Evolutionary conservation across 2,797 vertebrate genomes (phyloP).

Genomic region (Malurus leucopterus): DNA sequence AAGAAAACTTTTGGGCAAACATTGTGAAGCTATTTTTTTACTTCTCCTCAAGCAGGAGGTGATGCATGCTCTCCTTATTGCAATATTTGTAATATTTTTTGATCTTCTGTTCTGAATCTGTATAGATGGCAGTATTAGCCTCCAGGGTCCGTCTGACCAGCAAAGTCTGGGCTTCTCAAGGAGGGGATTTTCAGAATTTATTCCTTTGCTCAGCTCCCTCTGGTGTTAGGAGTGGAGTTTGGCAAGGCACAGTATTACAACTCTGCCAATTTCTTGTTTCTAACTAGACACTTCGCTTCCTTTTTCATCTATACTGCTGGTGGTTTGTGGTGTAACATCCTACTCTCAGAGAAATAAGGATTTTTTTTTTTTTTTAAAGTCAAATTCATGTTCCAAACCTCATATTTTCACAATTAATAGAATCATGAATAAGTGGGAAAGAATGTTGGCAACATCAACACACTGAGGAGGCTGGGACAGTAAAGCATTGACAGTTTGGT

Average conservation of each 20-base stretch:
- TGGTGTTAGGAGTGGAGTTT: not conserved
- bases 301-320: not conserved
- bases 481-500: not conserved
- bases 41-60: not conserved
- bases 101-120: not conserved
- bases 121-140: not conserved
- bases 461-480: not conserved
- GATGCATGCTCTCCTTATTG: not conserved
- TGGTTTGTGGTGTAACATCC: not conserved
- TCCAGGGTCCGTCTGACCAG: fast-evolving
- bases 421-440: not conserved
- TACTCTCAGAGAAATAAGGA: not conserved
- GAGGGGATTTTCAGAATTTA: not conserved
- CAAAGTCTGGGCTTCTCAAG: fast-evolving
- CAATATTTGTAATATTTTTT: not conserved
- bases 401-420: not conserved
- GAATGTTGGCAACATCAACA: not conserved
- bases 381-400: not conserved
- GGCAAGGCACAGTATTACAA: not conserved
- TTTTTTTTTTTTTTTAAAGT: not conserved
- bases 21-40: not conserved
- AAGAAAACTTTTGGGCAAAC: not conserved
- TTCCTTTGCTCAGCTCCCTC: conserved; percentile 4
- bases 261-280: not conserved
- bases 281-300: not conserved